Conservation (phyloP, 2,797 vertebrate genomes). For the Sebastes baramenuke region DNA sequence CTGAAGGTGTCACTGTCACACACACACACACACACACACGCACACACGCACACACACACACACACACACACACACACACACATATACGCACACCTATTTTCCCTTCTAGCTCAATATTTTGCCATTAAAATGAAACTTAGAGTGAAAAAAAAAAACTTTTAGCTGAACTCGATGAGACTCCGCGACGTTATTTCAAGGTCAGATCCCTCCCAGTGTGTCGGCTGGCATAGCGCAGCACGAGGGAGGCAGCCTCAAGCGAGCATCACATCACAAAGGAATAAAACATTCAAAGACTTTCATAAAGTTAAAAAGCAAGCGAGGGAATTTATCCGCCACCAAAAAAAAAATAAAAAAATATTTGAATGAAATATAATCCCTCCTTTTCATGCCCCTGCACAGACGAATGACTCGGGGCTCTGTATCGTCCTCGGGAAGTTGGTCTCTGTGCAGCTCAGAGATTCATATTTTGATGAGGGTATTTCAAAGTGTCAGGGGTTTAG, state of each 20-base stretch:
- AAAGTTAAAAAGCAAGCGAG: slow-evolving; percentile 62
- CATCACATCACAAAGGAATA: slow-evolving; percentile 67
- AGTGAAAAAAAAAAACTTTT: not conserved
- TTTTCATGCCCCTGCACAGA: slow-evolving; percentile 70
- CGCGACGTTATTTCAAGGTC: slow-evolving; percentile 58
- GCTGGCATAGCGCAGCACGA: slow-evolving; percentile 40
- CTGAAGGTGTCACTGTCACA: not conserved
- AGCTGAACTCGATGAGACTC: slow-evolving; percentile 6
- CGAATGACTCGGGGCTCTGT: slow-evolving; percentile 57
- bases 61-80: not conserved
- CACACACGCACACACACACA: not conserved
- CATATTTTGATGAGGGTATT: slow-evolving; percentile 69
- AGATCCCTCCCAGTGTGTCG: slow-evolving; percentile 36
- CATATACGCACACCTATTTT: not conserved
- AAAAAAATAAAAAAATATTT: slow-evolving; percentile 25
- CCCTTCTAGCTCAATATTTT: not conserved
- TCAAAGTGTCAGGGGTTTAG: slow-evolving; percentile 66
- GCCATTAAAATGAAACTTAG: slow-evolving; percentile 4
- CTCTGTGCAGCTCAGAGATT: slow-evolving; percentile 65
- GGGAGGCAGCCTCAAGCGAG: slow-evolving; percentile 54
- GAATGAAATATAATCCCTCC: slow-evolving; percentile 73
- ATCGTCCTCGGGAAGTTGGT: slow-evolving; percentile 53
- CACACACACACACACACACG: not conserved
- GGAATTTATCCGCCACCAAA: slow-evolving; percentile 52
- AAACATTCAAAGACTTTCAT: slow-evolving; percentile 69